These are phyloP conservation scores for Altica lythri DNA, from an alignment of 2,888 invertebrate genomes.

Conservation along the genomic window DNA sequence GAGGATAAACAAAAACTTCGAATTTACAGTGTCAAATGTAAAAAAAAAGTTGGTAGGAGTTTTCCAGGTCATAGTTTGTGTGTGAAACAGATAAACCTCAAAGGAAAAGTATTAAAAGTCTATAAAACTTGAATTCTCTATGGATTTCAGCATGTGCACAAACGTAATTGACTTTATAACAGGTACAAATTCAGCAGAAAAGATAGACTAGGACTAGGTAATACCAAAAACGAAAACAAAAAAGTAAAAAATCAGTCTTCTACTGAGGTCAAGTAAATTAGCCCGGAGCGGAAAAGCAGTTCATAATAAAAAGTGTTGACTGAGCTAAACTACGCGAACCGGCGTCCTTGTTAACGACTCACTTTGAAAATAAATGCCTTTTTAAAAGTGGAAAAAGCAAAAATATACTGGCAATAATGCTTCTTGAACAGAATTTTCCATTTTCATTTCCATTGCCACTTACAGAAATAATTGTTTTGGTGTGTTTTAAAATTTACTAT, in stretches of 20 bases:
- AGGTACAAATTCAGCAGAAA: constrained; percentile 14
- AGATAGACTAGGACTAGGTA: constrained; percentile 10
- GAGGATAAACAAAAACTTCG: too few relatives aligned
- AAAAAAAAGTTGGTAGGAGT: too few relatives aligned
- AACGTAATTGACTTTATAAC: constrained; percentile 6
- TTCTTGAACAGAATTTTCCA: too few relatives aligned
- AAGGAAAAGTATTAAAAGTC: constrained; percentile 5
- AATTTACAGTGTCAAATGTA: too few relatives aligned
- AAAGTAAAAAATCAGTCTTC: constrained; percentile 10
- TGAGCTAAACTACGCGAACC: constrained; percentile 24
- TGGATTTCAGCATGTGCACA: background rate
- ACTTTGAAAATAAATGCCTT: constrained; percentile 24
- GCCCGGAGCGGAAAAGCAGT: constrained; percentile 20
- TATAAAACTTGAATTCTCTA: constrained; percentile 7
- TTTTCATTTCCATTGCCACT: background rate
- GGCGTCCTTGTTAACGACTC: constrained; percentile 26
- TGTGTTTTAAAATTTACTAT: too few relatives aligned
- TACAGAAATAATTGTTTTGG: background rate
- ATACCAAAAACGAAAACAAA: constrained; percentile 1
- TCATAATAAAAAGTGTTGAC: constrained; percentile 30
- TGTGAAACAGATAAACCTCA: background rate
- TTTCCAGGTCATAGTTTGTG: background rate
- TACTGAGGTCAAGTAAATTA: constrained; percentile 25
- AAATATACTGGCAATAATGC: constrained; percentile 2
- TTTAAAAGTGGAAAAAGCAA: constrained; percentile 14